Conservation (phyloP, 2,797 vertebrate genomes). For the Diglossa cyanea region DNA sequence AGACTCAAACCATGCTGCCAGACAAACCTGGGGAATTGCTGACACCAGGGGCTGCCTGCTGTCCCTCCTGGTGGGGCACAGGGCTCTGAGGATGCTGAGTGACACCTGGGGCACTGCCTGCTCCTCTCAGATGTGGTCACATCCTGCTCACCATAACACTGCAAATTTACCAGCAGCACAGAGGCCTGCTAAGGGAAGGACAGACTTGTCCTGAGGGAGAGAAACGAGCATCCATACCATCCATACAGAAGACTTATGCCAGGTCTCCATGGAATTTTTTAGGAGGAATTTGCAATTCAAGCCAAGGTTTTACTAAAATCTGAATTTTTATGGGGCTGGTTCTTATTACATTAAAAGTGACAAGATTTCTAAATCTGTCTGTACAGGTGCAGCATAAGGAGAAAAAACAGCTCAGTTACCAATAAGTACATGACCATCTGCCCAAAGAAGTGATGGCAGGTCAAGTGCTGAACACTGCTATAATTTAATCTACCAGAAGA, state of each 20-base stretch:
- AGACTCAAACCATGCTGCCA: neutral
- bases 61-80: neutral
- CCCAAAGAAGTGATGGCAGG: neutral
- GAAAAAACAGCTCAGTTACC: neutral
- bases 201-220: neutral
- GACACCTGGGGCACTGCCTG: neutral
- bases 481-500: neutral
- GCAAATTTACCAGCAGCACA: neutral
- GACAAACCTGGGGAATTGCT: neutral
- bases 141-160: neutral
- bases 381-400: neutral
- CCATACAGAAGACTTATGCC: neutral
- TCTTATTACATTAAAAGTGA: neutral
- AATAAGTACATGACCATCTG: neutral
- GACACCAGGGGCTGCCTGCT: neutral
- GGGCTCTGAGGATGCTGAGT: neutral
- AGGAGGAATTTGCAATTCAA: neutral
- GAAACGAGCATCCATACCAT: neutral
- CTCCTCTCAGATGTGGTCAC: neutral
- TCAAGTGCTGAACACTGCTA: neutral
- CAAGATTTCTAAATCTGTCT: neutral
- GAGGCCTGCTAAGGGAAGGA: neutral
- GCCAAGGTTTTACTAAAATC: neutral
- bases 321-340: neutral
- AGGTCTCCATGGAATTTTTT: neutral